Conservation (phyloP, 2,113 vertebrate genomes). For the Thermophis baileyi region DNA sequence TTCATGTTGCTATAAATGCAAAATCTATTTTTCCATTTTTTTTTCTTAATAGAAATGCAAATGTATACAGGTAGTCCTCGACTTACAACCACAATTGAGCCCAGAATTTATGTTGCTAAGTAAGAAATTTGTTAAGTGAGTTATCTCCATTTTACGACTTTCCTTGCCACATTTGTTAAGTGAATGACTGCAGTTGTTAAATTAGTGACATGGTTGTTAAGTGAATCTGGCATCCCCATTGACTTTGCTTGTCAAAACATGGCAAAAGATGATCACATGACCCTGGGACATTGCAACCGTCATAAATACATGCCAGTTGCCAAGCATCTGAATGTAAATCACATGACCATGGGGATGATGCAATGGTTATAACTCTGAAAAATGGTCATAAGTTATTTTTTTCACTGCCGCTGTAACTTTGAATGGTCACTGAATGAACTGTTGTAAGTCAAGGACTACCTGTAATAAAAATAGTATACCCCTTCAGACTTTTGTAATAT, state of each 20-base stretch:
- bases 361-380: too few species aligned
- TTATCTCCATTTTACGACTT: not conserved
- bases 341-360: too few species aligned
- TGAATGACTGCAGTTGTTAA: not conserved
- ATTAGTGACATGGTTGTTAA: not conserved
- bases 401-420: not conserved
- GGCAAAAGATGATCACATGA: not conserved
- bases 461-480: not conserved
- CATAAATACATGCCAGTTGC: not conserved
- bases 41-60: not conserved
- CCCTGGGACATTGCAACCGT: not conserved
- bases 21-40: not conserved
- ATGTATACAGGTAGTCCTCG: not conserved
- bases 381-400: too few species aligned
- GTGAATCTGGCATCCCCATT: not conserved
- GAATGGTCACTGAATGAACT: not conserved
- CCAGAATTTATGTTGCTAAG: not conserved
- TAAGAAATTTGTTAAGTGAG: not conserved
- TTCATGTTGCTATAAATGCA: not conserved
- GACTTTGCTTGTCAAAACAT: not conserved
- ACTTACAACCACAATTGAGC: not conserved
- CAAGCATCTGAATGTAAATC: not conserved
- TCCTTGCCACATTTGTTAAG: not conserved
- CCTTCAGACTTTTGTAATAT: not conserved
- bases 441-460: not conserved